phyloP scores from a whole-genome alignment of 1,140 invertebrate genomes.

The Pararge aegeria region DNA sequence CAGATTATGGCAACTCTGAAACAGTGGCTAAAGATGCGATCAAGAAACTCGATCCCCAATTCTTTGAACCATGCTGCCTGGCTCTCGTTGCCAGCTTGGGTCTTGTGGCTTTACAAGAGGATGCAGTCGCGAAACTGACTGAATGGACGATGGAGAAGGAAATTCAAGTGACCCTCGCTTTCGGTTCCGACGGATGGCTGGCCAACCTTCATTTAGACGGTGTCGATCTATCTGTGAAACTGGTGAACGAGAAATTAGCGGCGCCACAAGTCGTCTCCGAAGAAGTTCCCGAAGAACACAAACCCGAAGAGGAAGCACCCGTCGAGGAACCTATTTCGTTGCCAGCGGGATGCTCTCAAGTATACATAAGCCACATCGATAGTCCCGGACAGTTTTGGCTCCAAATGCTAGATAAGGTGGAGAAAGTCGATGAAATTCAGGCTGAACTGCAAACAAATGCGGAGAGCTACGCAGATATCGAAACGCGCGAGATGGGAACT shows the following conservation, averaged over 20 bases:
- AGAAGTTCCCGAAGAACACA: constrained; percentile 41
- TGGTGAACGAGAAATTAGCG: constrained; percentile 68
- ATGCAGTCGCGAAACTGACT: constrained; percentile 48
- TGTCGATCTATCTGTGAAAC: constrained; percentile 57
- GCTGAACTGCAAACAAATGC: constrained; percentile 81
- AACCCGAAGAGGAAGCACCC: constrained; percentile 28
- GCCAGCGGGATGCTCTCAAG: constrained; percentile 67
- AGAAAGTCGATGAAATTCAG: constrained; percentile 80
- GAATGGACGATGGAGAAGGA: constrained; percentile 69
- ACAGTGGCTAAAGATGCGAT: constrained; percentile 74
- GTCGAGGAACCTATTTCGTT: constrained; percentile 51
- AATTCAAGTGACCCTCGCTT: constrained; percentile 60
- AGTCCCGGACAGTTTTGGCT: constrained; percentile 85
- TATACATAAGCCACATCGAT: constrained; percentile 83
- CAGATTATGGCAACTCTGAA: constrained; percentile 90
- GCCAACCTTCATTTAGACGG: constrained; percentile 64
- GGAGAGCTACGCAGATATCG: constrained; percentile 71
- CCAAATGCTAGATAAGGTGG: constrained; percentile 77
- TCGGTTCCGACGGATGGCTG: constrained; percentile 63
- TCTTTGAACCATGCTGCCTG: constrained; percentile 79
- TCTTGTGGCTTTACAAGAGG: constrained; percentile 51
- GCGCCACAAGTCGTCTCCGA: constrained; percentile 41
- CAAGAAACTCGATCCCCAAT: constrained; percentile 78
- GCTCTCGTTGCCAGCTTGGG: constrained; percentile 76
- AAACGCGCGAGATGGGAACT: constrained; percentile 81